Evolutionary conservation across 2,888 invertebrate genomes (phyloP), one percentile per base, ranked within the genome.

Genomic region (Chrysomela aeneicollis): DNA sequence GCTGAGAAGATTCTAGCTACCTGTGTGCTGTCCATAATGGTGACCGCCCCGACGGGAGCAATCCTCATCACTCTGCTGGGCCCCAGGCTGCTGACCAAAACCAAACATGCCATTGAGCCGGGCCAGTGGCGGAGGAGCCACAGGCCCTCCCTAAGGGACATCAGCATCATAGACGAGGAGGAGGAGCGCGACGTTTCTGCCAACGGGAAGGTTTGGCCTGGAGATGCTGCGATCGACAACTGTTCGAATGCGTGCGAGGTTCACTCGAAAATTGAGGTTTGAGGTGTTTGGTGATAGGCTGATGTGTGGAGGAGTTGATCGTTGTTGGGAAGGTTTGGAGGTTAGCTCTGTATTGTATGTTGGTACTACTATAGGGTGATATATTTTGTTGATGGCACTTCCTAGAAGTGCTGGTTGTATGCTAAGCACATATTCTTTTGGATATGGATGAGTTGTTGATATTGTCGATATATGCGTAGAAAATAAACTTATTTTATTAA

Each of bases 41-140:
- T 96, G 64, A 94, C 94, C 0, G 95, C 94, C 0, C 94, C 95
- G 0, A 85, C 91, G 1, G 93, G 94, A 0, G 94, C 94, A 17
- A 90, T 94, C 67, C 82, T 94, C 59, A 94, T 94, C 69, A 90
- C 92, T 0, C 78, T 94, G n/a, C 85, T 89, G 0, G 71, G 71
- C 10, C 69, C 71, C 1, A 63, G 61, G 35, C 63, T 71, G 8
- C 52, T 71, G 19, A 71, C 71, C 9, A 59, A 71, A 77, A 92
- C 92, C 0, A 88, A 89, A 61, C 87, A 89, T 19, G 64, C 59
- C 5, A 50, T 52, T 66, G 77, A 88, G 61, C 88, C 89, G 83
- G 90, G 90, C 84, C 92, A 91, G 63, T 93, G 94, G 93, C 87
- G 91, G 17, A 87, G 92, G 71, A 90, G 92, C 54, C 91, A 93